Evolutionary conservation across 2,888 invertebrate genomes (phyloP), one percentile per base, ranked within the genome.

Genomic region (Eilema depressum): DNA sequence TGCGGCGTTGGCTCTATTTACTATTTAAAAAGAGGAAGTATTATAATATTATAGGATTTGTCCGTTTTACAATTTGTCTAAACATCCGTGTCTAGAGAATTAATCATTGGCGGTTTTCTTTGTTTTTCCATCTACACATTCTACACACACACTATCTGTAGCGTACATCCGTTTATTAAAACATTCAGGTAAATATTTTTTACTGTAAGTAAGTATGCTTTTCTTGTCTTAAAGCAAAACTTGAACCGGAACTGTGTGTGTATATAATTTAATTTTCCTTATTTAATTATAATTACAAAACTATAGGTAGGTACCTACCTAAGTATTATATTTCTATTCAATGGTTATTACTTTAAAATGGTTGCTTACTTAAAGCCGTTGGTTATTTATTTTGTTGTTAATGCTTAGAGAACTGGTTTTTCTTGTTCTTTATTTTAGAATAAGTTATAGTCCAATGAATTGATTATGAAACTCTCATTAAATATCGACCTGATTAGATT

Each of bases 11-110:
- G n/a, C n/a, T 53, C 53, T 53, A 53, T n/a, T 53, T n/a, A 53
- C 20, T 59, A 17, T 26, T 59, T 17, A 4, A 59, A 28, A 25
- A 17, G 28, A 25, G 28, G 26, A 61, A 30, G 28, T 30, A 61
- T 14, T 60, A 20, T 28, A 28, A 28, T 7, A 11, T 61, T 61
- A 20, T 2, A 30, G n/a, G 20, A 30, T n/a, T n/a, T 61, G 61
- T 33, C 2, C 57, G 17, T 14, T 25, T 59, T 30, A 30, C 8
- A 30, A 61, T 30, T 30, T 61, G n/a, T 17, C 61, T 10, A 53
- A 63, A 37, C 59, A 59, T 53, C 59, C 63, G 61, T 68, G 76
- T 59, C 67, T 70, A 23, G 41, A 71, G 74, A 66, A n/a, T 25
- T 63, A 26, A 66, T 60, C n/a, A 68, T 71, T 61, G 28, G 7